Base-by-base conservation (phyloP, 1,140 invertebrate species). In the Thrips palmi region DNA sequence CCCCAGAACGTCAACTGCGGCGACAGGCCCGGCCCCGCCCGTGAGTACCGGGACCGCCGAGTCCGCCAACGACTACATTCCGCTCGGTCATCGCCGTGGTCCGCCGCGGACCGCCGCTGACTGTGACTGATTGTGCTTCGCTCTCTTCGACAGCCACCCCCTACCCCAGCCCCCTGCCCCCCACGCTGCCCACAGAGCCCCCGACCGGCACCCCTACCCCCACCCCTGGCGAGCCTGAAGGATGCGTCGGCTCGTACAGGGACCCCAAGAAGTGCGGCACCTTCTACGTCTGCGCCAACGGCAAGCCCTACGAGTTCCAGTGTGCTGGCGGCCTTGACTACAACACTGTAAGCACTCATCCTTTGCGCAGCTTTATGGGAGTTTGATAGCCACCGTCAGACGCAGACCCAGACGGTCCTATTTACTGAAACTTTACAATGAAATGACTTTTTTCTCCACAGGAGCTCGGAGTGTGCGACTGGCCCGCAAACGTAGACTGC, bases 251-350 rank as follows among this genome's bases (percentile, higher is more conserved):
- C 31, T 62, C 63, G 2, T 74, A 68, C 53, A 62, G 67, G 45
- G 71, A 67, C 49, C 56, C 60, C 33, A 59, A 52, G 7, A 66
- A 73, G 54, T 77, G 74, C 43, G 70, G 66, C 39, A 65, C 67
- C 48, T 77, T 74, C 57, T 74, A 65, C 53, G 61, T 72, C 4
- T 77, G 74, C 50, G 59, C 67, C 15, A 49, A 51, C 40, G 56
- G 62, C 39, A 53, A 56, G 25, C 66, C 72, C n/a, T 59, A 68
- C 33, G 67, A 64, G 47, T 73, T 74, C 51, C 50, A 54, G 31
- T 77, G 74, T 49, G 67, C 71, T 18, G 59, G 48, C 31, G 65
- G 68, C 28, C 56, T 73, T 28, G 60, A 65, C 43, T 77, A 69
- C 50, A 75, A 65, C 54, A 62, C 68, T 51, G 73, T 74, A 62